Evolutionary conservation across 2,797 vertebrate genomes (phyloP).

Genomic region (Catharus ustulatus): DNA sequence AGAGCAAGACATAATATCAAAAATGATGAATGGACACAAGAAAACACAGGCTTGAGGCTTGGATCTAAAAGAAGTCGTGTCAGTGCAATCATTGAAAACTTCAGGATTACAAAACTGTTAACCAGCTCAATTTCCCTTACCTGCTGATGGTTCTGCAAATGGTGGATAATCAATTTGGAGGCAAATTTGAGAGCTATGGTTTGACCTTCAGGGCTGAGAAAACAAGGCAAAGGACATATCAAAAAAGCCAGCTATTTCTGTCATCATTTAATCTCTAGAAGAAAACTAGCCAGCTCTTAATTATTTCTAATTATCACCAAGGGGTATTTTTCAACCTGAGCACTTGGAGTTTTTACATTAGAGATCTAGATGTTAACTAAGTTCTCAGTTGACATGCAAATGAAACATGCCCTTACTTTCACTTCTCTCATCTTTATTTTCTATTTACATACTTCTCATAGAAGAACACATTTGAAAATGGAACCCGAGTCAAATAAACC

Average conservation of each 20-base stretch:
- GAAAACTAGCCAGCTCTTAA: not conserved
- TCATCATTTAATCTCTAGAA: not conserved
- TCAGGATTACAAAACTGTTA: not conserved
- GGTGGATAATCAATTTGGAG: conserved; percentile 82
- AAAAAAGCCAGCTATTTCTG: not conserved
- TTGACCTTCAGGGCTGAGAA: conserved; percentile 87
- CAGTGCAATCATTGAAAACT: not conserved
- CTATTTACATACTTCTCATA: not conserved
- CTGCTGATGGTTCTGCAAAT: conserved; percentile 76
- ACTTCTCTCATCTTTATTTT: not conserved
- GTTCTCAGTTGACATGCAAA: not conserved
- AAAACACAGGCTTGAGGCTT: not conserved
- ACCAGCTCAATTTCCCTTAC: conserved; percentile 71
- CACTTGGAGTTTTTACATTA: not conserved
- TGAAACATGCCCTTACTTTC: not conserved
- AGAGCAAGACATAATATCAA: not conserved
- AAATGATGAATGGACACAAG: not conserved
- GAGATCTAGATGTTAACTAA: not conserved
- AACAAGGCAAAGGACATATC: conserved; percentile 44
- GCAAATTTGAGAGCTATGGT: conserved; percentile 84
- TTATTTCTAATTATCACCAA: not conserved
- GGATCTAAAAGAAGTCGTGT: not conserved
- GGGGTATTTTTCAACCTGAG: not conserved
- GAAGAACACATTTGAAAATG: not conserved
- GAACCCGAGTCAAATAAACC: not conserved